A percentile compares a stretch with the other conserved stretches of the same genome.
Conservation (phyloP, 2,113 vertebrate genomes). For the Jaculus jaculus region DNA sequence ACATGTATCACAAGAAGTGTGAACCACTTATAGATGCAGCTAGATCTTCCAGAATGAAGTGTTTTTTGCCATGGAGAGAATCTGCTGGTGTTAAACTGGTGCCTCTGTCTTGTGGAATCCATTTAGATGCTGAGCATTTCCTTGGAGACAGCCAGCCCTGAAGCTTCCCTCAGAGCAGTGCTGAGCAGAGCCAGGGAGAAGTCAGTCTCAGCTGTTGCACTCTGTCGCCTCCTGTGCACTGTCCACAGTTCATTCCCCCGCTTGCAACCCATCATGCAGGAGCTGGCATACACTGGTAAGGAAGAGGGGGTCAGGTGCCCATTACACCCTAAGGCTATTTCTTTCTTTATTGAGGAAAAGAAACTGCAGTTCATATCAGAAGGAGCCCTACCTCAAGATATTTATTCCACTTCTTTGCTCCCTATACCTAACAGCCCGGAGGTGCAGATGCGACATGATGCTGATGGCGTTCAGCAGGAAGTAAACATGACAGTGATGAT, state of each 20-base stretch:
- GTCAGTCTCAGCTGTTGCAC: constrained; percentile 70
- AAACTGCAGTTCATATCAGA: neutral
- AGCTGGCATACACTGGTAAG: constrained; percentile 83
- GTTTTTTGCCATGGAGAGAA: neutral
- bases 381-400: neutral
- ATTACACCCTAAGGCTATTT: neutral
- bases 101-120: constrained; percentile 57
- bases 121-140: constrained; percentile 83
- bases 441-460: neutral
- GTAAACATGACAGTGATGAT: neutral
- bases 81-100: constrained; percentile 25
- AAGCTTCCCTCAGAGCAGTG: constrained; percentile 76
- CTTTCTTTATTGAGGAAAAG: neutral
- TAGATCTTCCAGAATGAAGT: neutral
- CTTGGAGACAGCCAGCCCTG: constrained; percentile 71
- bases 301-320: neutral
- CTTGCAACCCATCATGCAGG: constrained; percentile 82
- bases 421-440: neutral
- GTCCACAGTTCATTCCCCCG: constrained; percentile 73
- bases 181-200: constrained; percentile 80
- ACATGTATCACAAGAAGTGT: neutral
- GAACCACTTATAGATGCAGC: neutral
- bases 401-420: neutral
- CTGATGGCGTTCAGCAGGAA: neutral
- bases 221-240: constrained; percentile 84